These are phyloP conservation scores for Melanostigma gelatinosum DNA, from an alignment of 2,113 vertebrate species.

Conservation along the genomic window DNA sequence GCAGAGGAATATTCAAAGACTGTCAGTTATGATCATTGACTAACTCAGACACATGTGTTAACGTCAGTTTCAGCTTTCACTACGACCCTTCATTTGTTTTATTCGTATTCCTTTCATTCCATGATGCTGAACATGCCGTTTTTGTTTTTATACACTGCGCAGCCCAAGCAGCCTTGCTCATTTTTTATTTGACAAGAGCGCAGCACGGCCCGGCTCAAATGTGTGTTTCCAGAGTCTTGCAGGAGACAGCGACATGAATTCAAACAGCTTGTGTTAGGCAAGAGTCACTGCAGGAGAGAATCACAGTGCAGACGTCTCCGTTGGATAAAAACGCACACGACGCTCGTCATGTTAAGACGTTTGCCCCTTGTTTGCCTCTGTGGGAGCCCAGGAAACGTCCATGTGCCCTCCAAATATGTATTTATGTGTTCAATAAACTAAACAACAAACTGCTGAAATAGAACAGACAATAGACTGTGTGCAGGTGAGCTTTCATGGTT, in stretches of 20 bases:
- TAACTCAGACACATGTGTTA: neutral
- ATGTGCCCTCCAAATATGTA: neutral
- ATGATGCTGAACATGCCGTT: neutral
- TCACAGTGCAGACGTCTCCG: slow-evolving; percentile 5
- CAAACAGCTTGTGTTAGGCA: slow-evolving; percentile 4
- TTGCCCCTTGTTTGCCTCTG: neutral
- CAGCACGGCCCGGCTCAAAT: slow-evolving; percentile 9
- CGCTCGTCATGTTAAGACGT: neutral
- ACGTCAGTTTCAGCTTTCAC: neutral
- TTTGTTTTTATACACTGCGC: slow-evolving; percentile 28
- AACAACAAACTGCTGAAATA: too few relatives aligned
- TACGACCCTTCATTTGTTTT: neutral
- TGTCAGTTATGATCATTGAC: neutral
- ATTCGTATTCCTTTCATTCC: neutral
- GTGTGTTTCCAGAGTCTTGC: neutral
- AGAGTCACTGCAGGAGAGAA: neutral
- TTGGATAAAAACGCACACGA: neutral
- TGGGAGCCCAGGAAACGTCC: neutral
- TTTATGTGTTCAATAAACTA: too few relatives aligned
- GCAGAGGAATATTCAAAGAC: neutral
- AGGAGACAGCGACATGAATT: slow-evolving; percentile 13
- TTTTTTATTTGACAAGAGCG: slow-evolving; percentile 36
- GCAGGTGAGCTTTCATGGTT: too few relatives aligned
- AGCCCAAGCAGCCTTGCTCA: neutral
- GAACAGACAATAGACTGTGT: too few relatives aligned